Percentiles rank a stretch among this genome's conserved stretches.
Conservation (phyloP, 2,888 invertebrate genomes). For the Pristionchus arcanus region DNA sequence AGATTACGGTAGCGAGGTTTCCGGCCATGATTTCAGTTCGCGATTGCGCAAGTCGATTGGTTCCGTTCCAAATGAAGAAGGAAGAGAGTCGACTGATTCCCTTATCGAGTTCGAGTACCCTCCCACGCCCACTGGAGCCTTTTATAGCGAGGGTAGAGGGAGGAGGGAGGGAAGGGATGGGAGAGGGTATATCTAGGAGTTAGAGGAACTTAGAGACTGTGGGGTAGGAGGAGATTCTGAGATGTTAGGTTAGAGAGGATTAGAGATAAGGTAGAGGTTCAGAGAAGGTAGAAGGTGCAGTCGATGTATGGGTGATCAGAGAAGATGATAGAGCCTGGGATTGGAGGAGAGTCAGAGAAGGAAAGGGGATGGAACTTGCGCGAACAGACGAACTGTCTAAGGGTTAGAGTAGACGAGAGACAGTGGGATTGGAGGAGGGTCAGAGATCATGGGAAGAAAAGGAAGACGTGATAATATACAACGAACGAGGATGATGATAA, state of each 20-base stretch:
- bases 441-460: neutral
- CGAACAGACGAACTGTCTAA: neutral
- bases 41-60: neutral
- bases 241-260: too few relatives aligned
- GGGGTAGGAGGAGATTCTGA: too few relatives aligned
- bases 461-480: neutral
- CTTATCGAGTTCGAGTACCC: slow-evolving; percentile 8
- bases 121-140: slow-evolving; percentile 44
- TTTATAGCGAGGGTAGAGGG: slow-evolving; percentile 21
- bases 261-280: neutral
- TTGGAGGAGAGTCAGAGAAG: too few relatives aligned
- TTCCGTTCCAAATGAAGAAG: slow-evolving; percentile 47
- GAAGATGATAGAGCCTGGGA: too few relatives aligned
- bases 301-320: neutral
- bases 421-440: neutral
- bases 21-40: slow-evolving; percentile 44
- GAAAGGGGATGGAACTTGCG: too few relatives aligned
- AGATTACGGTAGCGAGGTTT: slow-evolving; percentile 37
- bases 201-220: too few relatives aligned
- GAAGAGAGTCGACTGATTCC: slow-evolving; percentile 44
- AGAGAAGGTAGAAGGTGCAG: too few relatives aligned
- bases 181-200: too few relatives aligned
- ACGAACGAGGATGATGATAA: neutral
- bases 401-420: neutral
- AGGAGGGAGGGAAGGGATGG: neutral